Evolutionary conservation across 2,113 vertebrate genomes (phyloP).

Genomic region (Phylloscopus whistleri): DNA sequence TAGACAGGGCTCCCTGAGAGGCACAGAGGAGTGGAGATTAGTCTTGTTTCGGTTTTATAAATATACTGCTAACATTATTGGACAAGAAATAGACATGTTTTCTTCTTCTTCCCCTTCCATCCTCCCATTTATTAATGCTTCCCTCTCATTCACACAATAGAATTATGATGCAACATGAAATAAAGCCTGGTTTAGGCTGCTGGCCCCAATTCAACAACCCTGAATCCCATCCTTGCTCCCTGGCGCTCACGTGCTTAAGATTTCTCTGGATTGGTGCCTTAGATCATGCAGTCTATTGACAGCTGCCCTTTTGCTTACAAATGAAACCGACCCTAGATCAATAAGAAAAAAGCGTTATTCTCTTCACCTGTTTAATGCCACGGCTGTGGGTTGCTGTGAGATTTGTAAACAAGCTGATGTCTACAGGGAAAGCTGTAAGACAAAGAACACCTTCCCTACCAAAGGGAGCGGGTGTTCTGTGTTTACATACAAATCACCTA

Average conservation of each 20-base stretch:
- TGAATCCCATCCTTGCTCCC: neutral
- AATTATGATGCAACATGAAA: constrained; percentile 16
- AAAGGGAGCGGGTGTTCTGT: neutral
- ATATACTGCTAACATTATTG: constrained; percentile 6
- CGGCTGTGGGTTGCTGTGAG: neutral
- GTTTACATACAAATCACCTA: neutral
- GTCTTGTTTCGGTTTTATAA: neutral
- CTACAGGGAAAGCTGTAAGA: constrained; percentile 5
- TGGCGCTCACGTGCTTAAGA: neutral
- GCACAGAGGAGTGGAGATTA: constrained; percentile 3
- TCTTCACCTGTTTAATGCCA: constrained; percentile 56
- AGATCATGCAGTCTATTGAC: constrained; percentile 49
- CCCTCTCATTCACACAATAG: neutral
- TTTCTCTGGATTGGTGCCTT: constrained; percentile 17
- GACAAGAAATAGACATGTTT: constrained; percentile 17
- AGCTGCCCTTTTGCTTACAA: constrained; percentile 64
- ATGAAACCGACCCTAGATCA: constrained; percentile 55
- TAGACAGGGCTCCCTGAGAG: neutral
- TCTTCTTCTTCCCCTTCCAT: neutral
- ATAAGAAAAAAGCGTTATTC: constrained; percentile 41
- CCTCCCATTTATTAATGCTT: neutral
- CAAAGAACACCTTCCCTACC: constrained; percentile 8
- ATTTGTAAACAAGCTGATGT: constrained; percentile 34
- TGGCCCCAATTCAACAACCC: constrained; percentile 14
- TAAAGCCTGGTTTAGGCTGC: constrained; percentile 21